Conservation (phyloP, 2,113 vertebrate genomes). For the Toxostoma redivivum region DNA sequence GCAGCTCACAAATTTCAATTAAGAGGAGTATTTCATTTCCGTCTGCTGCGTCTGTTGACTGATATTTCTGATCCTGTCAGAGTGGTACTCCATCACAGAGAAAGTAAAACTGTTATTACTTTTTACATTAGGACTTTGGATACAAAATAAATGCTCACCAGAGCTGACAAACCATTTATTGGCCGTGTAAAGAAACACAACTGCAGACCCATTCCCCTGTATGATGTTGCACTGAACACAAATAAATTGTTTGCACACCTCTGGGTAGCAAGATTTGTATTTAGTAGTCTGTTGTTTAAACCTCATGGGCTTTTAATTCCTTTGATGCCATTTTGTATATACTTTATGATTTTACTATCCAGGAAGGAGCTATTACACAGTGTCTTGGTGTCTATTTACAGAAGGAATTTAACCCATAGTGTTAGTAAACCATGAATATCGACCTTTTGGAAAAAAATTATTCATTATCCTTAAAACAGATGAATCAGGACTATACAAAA, state of each 20-base stretch:
- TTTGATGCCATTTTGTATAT: neutral
- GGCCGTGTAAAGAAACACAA: neutral
- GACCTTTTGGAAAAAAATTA: neutral
- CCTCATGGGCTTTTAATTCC: neutral
- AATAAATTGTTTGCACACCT: constrained; percentile 51
- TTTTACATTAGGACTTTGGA: neutral
- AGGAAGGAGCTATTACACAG: neutral
- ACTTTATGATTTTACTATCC: neutral
- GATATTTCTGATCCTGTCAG: neutral
- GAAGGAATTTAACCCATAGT: neutral
- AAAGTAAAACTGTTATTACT: neutral
- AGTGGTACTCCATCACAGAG: neutral
- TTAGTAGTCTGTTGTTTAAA: constrained; percentile 13
- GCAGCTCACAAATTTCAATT: neutral
- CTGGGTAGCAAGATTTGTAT: constrained; percentile 11
- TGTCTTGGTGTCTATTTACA: constrained; percentile 25
- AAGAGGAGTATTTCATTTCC: neutral
- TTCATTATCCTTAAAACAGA: neutral
- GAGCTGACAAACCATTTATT: constrained; percentile 6
- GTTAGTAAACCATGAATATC: neutral
- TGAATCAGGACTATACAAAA: neutral
- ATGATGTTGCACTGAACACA: constrained; percentile 10
- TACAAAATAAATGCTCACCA: constrained; percentile 12
- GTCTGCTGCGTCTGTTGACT: neutral
- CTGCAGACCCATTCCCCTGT: neutral